Base-by-base conservation (phyloP, 2,888 invertebrate species). In the Drosophila borborema region DNA sequence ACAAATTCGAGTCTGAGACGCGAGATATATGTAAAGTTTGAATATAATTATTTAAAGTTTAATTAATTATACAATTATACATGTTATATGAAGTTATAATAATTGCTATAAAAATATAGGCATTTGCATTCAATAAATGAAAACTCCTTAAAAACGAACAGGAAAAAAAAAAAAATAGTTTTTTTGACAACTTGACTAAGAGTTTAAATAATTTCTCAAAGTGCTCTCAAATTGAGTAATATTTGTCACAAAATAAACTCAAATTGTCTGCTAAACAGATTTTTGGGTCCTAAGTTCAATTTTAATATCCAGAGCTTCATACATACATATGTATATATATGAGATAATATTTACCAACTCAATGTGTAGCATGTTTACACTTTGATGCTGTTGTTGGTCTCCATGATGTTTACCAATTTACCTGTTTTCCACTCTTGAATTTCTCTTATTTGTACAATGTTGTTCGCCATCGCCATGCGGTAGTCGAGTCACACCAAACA, bases 291-390 rank as follows among this genome's bases (percentile, higher is more conserved):
- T 55, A 23, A 20, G 34, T 6, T 55, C 16, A 9, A 40, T 20
- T 61, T 31, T 46, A 49, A 43, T 46, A 41, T 61, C 20, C 40
- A 14, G 43, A 49, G 54, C 49, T 66, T 23, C 20, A 16, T 20
- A 34, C 40, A 40, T 40, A 16, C 40, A 40, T n/a, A 40, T 2
- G 3, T 46, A 48, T 49, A 16, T 65, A 72, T 74, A 63, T 56
- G 67, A 10, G 53, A 23, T 38, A 36, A 54, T 38, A 54, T 54
- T 38, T 54, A 31, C 54, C 53, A 60, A 28, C 58, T 65, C 76
- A 66, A 74, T 81, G 54, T 81, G 87, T 76, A 72, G 72, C 89
- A 76, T 84, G 60, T 89, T 81, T 79, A 58, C 74, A 53, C 34
- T 68, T 65, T 53, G 63, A 71, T 66, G 76, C 45, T 77, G 58